Conservation (phyloP, 1,140 invertebrate genomes). For the Samia ricini region DNA sequence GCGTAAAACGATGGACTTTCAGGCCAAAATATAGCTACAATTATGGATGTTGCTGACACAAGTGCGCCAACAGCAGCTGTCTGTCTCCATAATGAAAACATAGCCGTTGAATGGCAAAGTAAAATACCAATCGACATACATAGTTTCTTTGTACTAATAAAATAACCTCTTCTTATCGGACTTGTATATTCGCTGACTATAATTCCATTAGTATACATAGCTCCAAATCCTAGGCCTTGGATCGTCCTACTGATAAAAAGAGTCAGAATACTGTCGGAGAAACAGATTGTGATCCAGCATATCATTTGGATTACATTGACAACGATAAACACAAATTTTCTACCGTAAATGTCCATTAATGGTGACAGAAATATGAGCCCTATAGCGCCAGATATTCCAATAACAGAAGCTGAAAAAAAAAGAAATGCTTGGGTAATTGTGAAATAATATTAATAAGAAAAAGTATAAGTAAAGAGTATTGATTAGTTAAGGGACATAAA, state of each 20-base stretch:
- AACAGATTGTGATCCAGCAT: slow-evolving; percentile 19
- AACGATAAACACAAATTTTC: slow-evolving; percentile 26
- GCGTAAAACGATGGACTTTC: slow-evolving; percentile 46
- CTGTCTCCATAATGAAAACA: slow-evolving; percentile 36
- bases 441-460: background rate
- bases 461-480: background rate
- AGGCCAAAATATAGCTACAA: slow-evolving; percentile 31
- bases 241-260: slow-evolving; percentile 16
- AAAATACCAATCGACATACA: slow-evolving; percentile 29
- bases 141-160: slow-evolving; percentile 34
- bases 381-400: slow-evolving; percentile 30
- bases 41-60: slow-evolving; percentile 20
- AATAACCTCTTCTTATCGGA: slow-evolving; percentile 37
- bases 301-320: slow-evolving; percentile 14
- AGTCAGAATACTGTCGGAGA: slow-evolving; percentile 5
- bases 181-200: slow-evolving; percentile 22
- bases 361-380: slow-evolving; percentile 34
- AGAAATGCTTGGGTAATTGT: too few relatives aligned
- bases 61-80: slow-evolving; percentile 26
- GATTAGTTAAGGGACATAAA: too few relatives aligned
- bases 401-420: slow-evolving; percentile 34
- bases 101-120: slow-evolving; percentile 27
- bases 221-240: slow-evolving; percentile 18
- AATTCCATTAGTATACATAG: slow-evolving; percentile 16
- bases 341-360: slow-evolving; percentile 32